Evolutionary conservation across 2,797 vertebrate genomes (phyloP).

Genomic region (Gymnocypris eckloni): DNA sequence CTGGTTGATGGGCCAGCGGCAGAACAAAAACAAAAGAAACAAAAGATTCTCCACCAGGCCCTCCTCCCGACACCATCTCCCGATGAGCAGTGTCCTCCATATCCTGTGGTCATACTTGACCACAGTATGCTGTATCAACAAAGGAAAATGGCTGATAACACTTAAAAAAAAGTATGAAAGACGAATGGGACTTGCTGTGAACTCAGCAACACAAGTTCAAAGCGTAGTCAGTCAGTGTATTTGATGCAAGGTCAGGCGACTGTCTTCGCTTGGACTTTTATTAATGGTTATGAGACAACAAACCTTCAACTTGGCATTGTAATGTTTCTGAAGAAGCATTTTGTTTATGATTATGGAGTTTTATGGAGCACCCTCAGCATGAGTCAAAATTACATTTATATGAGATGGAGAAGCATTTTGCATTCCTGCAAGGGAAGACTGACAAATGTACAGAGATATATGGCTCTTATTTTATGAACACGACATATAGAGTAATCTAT

Average conservation of each 20-base stretch:
- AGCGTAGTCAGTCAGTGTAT: slow-evolving; percentile 9
- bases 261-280: slow-evolving; percentile 13
- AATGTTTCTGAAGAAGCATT: slow-evolving; percentile 30
- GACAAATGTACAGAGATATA: not conserved
- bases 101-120: slow-evolving; percentile 1
- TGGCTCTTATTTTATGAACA: slow-evolving; percentile 28
- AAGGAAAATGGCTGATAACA: slow-evolving; percentile 3
- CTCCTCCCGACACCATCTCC: too few species aligned
- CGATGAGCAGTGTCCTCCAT: too few species aligned
- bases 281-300: slow-evolving; percentile 35
- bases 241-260: slow-evolving; percentile 36
- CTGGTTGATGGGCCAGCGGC: too few species aligned
- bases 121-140: not conserved
- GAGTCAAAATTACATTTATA: slow-evolving; percentile 42
- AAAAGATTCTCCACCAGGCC: not conserved
- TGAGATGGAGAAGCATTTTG: slow-evolving; percentile 26
- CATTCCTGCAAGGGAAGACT: slow-evolving; percentile 23
- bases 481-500: slow-evolving; percentile 37
- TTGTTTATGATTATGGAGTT: slow-evolving; percentile 29
- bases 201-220: slow-evolving; percentile 19
- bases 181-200: slow-evolving; percentile 4
- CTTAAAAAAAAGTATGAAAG: slow-evolving; percentile 15
- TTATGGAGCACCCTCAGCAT: slow-evolving; percentile 15
- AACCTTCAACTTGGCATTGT: slow-evolving; percentile 20
- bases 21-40: too few species aligned